These are phyloP conservation scores for Sorex araneus DNA, from an alignment of 2,113 vertebrate species.

Conservation along the genomic window DNA sequence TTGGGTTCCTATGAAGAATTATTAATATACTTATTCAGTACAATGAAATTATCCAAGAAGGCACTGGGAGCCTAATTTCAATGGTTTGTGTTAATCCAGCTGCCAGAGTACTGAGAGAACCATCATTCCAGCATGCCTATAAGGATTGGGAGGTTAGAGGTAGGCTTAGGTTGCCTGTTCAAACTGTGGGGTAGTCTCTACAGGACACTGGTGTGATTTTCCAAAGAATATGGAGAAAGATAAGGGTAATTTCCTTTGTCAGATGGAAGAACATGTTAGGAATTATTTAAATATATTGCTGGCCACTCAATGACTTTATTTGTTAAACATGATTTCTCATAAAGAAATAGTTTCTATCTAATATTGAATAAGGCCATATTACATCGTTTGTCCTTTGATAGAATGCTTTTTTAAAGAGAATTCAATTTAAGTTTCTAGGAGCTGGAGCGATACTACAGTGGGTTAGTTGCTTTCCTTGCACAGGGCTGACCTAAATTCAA, in stretches of 20 bases:
- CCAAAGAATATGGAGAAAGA: not conserved
- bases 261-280: not conserved
- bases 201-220: not conserved
- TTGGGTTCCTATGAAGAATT: not conserved
- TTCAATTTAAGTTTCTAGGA: not conserved
- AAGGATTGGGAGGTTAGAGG: not conserved
- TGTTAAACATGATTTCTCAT: no score
- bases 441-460: not conserved
- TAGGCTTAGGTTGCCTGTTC: not conserved
- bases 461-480: not conserved
- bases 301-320: no score
- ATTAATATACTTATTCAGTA: not conserved
- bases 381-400: no score
- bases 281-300: not conserved
- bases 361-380: no score
- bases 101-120: not conserved
- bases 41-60: not conserved
- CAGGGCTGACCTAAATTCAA: no score
- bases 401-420: no score
- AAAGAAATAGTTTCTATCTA: no score
- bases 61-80: not conserved
- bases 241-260: not conserved
- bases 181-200: not conserved
- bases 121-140: not conserved
- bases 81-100: not conserved